A percentile compares a stretch with the other conserved stretches of the same genome.
Conservation (phyloP, 2,113 vertebrate species). For the Chlorocebus sabaeus region DNA sequence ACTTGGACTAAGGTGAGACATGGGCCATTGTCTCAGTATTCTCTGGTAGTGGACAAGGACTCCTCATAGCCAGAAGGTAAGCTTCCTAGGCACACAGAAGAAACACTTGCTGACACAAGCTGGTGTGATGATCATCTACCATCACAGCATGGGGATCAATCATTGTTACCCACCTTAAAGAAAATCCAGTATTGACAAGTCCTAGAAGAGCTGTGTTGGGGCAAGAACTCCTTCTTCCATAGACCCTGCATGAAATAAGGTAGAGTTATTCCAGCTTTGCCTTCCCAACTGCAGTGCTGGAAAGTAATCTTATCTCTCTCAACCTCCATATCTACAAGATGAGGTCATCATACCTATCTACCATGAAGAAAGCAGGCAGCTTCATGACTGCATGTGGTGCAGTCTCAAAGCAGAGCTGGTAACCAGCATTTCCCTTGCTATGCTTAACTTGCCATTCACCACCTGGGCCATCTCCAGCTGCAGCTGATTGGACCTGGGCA, state of each 20-base stretch:
- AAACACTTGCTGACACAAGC: background rate
- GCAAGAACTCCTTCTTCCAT: too few species aligned
- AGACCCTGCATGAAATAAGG: background rate
- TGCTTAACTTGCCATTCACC: background rate
- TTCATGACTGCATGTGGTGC: fast-evolving
- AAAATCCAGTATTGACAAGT: too few species aligned
- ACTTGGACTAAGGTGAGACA: fast-evolving
- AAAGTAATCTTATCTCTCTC: background rate
- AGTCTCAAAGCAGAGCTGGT: background rate
- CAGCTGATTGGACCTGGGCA: too few species aligned
- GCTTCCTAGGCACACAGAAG: too few species aligned
- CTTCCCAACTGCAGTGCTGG: background rate
- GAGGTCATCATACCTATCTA: background rate
- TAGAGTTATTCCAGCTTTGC: background rate
- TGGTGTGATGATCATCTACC: fast-evolving
- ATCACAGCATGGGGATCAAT: too few species aligned
- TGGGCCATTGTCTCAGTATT: background rate
- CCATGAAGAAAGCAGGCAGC: background rate
- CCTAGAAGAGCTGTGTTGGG: background rate
- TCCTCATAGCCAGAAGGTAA: background rate
- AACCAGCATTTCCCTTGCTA: background rate
- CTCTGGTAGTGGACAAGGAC: too few species aligned
- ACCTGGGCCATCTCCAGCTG: too few species aligned
- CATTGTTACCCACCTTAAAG: background rate
- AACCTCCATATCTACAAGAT: background rate